Percentiles rank a stretch among this genome's conserved stretches.
phyloP scores from a whole-genome alignment of 2,888 invertebrate species.

The Yponomeuta plumbellus region DNA sequence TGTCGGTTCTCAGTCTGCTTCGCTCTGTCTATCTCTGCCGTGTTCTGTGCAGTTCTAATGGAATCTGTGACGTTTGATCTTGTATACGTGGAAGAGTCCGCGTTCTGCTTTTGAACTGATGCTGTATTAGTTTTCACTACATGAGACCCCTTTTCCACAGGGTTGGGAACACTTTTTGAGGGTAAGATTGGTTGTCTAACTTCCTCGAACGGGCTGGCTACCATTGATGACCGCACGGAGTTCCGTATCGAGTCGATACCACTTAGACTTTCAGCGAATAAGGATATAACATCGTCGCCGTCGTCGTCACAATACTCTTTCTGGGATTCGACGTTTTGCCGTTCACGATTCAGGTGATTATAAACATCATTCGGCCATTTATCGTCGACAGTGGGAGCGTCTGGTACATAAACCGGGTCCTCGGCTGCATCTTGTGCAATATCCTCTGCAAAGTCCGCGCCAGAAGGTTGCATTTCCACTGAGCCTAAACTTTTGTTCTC shows the following conservation, averaged over 20 bases:
- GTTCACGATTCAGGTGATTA: too few species aligned
- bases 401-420: background rate
- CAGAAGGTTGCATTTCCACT: background rate
- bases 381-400: background rate
- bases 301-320: background rate
- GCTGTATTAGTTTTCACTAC: conserved; percentile 23
- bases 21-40: background rate
- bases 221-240: background rate
- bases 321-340: background rate
- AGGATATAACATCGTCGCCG: conserved; percentile 30
- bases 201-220: background rate
- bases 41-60: background rate
- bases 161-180: background rate
- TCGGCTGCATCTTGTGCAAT: background rate
- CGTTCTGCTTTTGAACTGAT: conserved; percentile 48
- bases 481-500: background rate
- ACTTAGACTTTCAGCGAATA: conserved; percentile 58
- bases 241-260: background rate
- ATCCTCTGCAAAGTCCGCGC: background rate
- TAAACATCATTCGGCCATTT: background rate
- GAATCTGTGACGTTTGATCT: background rate
- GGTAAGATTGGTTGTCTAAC: background rate
- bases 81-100: conserved; percentile 45
- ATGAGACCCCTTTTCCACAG: background rate
- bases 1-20: background rate